These are phyloP conservation scores for Arctocebus calabarensis DNA, from an alignment of 2,797 vertebrate species.

Conservation along the genomic window DNA sequence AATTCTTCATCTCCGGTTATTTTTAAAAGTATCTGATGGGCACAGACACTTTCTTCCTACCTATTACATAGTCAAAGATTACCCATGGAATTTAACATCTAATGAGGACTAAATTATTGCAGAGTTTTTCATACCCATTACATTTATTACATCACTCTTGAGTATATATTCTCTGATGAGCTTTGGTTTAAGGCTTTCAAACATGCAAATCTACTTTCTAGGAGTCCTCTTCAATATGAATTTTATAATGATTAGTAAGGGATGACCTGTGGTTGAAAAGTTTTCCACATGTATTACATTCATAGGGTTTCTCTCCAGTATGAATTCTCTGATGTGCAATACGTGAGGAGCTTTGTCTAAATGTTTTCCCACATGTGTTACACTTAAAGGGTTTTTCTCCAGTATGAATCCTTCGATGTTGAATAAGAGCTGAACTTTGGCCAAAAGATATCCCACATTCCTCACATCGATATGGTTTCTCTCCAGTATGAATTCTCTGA, in stretches of 20 bases:
- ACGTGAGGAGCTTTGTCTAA: slow-evolving; percentile 78
- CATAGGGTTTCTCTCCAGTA: slow-evolving; percentile 81
- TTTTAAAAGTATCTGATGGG: not conserved
- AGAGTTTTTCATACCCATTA: not conserved
- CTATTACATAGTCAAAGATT: slow-evolving; percentile 20
- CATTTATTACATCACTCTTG: not conserved
- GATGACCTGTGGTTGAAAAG: slow-evolving; percentile 82
- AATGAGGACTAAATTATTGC: not conserved
- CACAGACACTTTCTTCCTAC: not conserved
- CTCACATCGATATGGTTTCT: slow-evolving; percentile 79
- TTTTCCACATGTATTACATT: slow-evolving; percentile 80
- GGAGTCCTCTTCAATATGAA: slow-evolving; percentile 69
- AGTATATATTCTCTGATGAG: not conserved
- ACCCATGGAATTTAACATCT: slow-evolving; percentile 7
- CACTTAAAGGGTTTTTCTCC: slow-evolving; percentile 82
- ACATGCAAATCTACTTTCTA: slow-evolving; percentile 52
- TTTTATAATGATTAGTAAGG: slow-evolving; percentile 80
- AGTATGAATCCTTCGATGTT: slow-evolving; percentile 79
- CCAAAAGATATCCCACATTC: slow-evolving; percentile 82
- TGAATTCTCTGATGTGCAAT: slow-evolving; percentile 82
- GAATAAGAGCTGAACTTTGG: slow-evolving; percentile 80
- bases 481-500: slow-evolving; percentile 81
- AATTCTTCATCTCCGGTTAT: slow-evolving; percentile 20
- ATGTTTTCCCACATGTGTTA: slow-evolving; percentile 79
- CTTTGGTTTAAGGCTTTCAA: slow-evolving; percentile 73